Conservation (phyloP, 2,113 vertebrate genomes). For the Esox niger region DNA sequence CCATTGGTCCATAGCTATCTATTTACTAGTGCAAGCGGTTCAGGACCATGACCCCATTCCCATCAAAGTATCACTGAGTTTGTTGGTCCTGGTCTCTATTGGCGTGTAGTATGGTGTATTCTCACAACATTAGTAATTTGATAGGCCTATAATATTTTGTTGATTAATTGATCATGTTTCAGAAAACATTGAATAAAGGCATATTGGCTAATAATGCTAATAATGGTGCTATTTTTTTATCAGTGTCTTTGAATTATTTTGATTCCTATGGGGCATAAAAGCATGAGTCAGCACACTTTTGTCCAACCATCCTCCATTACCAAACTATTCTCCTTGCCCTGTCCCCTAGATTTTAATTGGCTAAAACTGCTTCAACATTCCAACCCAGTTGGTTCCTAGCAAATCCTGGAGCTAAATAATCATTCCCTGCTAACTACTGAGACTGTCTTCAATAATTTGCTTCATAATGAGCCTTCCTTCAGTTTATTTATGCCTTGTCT, state of each 20-base stretch:
- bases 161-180: too few relatives aligned
- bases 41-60: too few relatives aligned
- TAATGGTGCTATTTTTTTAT: too few relatives aligned
- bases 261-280: background rate
- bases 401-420: constrained; percentile 39
- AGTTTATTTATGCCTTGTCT: constrained; percentile 38
- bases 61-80: too few relatives aligned
- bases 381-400: constrained; percentile 42
- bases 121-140: too few relatives aligned
- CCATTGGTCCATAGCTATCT: too few relatives aligned
- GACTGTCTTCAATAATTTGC: constrained; percentile 53
- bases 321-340: constrained; percentile 32
- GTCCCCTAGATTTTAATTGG: constrained; percentile 50
- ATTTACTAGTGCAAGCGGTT: too few relatives aligned
- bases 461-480: constrained; percentile 37
- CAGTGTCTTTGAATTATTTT: background rate
- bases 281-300: constrained; percentile 9
- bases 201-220: too few relatives aligned
- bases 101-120: too few relatives aligned
- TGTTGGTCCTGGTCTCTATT: too few relatives aligned
- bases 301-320: constrained; percentile 26
- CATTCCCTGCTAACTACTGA: constrained; percentile 61
- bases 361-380: constrained; percentile 24
- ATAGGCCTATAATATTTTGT: too few relatives aligned
- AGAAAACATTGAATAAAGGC: too few relatives aligned